Conservation (phyloP, 2,888 invertebrate genomes). For the Trissonchulus latispiculum region DNA sequence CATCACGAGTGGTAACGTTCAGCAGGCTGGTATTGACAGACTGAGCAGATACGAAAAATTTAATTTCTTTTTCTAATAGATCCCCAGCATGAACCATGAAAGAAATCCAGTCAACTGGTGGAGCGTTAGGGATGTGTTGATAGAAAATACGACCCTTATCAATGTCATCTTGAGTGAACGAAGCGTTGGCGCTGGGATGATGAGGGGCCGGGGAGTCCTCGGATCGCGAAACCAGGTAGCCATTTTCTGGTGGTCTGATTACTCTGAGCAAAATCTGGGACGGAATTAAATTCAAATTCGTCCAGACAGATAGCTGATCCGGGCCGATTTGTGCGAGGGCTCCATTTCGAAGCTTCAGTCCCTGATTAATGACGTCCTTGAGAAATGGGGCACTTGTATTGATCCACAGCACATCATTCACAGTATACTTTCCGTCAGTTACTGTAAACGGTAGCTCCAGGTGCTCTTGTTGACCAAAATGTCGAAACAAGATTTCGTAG, state of each 20-base stretch:
- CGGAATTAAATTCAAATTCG: not conserved
- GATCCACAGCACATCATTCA: slow-evolving; percentile 37
- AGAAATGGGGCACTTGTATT: slow-evolving; percentile 42
- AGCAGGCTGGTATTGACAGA: not conserved
- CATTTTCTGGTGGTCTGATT: not conserved
- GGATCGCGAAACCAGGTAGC: not conserved
- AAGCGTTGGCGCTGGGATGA: not conserved
- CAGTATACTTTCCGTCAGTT: slow-evolving; percentile 41
- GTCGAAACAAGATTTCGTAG: slow-evolving; percentile 13
- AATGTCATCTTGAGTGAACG: slow-evolving; percentile 20
- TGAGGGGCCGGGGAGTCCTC: not conserved
- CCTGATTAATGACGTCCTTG: slow-evolving; percentile 37
- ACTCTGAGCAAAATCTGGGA: not conserved
- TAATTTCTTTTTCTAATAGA: slow-evolving; percentile 6
- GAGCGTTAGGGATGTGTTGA: not conserved
- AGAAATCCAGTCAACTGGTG: not conserved
- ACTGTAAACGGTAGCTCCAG: slow-evolving; percentile 28
- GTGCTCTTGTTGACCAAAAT: not conserved
- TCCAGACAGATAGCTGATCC: not conserved
- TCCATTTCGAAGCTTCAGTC: slow-evolving; percentile 34
- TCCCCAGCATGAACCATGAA: not conserved
- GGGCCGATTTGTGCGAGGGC: slow-evolving; percentile 20
- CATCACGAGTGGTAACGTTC: not conserved
- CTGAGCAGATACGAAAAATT: not conserved
- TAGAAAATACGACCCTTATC: slow-evolving; percentile 8